Evolutionary conservation across 2,797 vertebrate species (phyloP), one percentile per base, ranked within the genome.

Genomic region (Tamandua tetradactyla): DNA sequence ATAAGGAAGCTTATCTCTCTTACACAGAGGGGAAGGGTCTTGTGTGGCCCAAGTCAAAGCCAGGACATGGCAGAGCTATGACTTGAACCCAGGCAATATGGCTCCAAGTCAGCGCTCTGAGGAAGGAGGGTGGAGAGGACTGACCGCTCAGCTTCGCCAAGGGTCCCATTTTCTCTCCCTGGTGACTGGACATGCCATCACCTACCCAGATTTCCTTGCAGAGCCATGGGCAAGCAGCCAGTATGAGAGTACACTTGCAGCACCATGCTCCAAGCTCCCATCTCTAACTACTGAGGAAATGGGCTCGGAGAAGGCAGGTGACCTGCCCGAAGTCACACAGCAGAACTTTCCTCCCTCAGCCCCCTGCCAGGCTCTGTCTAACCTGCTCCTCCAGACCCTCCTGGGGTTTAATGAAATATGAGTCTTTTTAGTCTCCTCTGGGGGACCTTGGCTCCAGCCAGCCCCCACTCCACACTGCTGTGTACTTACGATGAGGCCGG

Each of bases 401-500:
- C 32, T 14, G 32, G 11, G 69, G 1, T 44, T 61, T 20, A 64
- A 74, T 8, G 13, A 86, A 49, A 64, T 18, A 76, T 30, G 35
- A 12, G 10, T 17, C 12, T 61, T 82, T 85, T n/a, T 49, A n/a
- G 27, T 22, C 2, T 30, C 13, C 32, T 9, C 25, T 23, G 14
- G 8, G 42, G 42, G 62, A 8, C 25, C 25, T 25, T 1, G 25
- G 20, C 35, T 37, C 64, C 18, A 42, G 7, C 42, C 25, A 27
- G 13, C 6, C 23, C 27, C 23, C 25, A 0, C 47, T 14, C 20
- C 55, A 52, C 47, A 42, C 15, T 92, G 71, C 91, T 90, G 82
- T 96, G 74, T 98, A 99, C 99, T 99, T 98, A 99, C 99, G 98
- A 99, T 98, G 96, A 99, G 99, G 97, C 99, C 99, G 92, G 94